Percentiles rank a stretch among this genome's conserved stretches.
phyloP scores from a whole-genome alignment of 2,797 vertebrate species.

The Rachycentron canadum region DNA sequence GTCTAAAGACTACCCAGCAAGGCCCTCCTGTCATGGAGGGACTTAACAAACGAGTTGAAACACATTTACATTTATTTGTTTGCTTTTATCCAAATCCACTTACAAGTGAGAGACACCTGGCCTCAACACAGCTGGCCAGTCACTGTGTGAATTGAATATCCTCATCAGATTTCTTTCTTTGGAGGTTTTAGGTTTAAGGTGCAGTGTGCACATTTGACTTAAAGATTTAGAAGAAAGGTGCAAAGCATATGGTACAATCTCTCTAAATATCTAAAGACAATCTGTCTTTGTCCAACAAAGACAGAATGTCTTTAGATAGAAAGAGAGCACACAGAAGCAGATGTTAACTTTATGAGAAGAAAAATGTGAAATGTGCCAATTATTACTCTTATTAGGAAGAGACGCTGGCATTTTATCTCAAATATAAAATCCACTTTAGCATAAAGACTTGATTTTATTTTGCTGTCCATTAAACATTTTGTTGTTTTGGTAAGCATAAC shows the following conservation, averaged over 20 bases:
- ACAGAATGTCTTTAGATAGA: too few species aligned
- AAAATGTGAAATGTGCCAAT: too few species aligned
- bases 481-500: neutral
- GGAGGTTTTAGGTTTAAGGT: too few species aligned
- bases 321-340: neutral
- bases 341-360: neutral
- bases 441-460: neutral
- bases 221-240: too few species aligned
- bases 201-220: too few species aligned
- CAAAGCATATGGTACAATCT: too few species aligned
- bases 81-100: too few species aligned
- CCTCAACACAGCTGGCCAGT: neutral
- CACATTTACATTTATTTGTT: too few species aligned
- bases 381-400: neutral
- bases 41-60: neutral
- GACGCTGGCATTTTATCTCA: neutral
- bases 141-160: neutral
- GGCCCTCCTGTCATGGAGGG: neutral
- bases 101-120: too few species aligned
- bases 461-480: neutral
- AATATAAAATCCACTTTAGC: neutral
- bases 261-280: too few species aligned
- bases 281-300: too few species aligned
- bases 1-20: neutral
- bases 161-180: neutral